Conservation (phyloP, 2,888 invertebrate species). For the Nesidiocoris tenuis region DNA sequence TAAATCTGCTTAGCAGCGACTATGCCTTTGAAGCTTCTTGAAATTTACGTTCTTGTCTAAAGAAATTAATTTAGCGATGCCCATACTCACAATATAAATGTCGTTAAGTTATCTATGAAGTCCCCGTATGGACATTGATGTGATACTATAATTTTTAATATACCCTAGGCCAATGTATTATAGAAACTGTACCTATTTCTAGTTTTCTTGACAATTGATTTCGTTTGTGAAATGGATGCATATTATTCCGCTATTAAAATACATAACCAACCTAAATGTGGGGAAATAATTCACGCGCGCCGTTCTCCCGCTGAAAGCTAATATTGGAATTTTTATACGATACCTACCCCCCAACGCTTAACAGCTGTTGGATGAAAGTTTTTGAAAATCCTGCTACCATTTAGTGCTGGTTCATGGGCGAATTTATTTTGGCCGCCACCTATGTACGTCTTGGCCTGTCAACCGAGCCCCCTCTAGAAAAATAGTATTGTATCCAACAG, state of each 20-base stretch:
- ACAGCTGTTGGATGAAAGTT: no score
- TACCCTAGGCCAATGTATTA: conserved; percentile 29
- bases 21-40: conserved; percentile 7
- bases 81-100: conserved; percentile 39
- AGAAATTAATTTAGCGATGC: conserved; percentile 30
- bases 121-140: conserved; percentile 41
- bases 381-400: no score
- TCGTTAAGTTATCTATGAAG: conserved; percentile 40
- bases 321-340: background rate
- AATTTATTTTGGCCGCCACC: no score
- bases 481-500: no score
- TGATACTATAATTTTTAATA: conserved; percentile 39
- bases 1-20: conserved; percentile 29
- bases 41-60: background rate
- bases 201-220: conserved; percentile 24
- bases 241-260: background rate
- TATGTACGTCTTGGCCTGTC: no score
- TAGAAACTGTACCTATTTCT: conserved; percentile 22
- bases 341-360: no score
- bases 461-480: no score
- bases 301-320: background rate
- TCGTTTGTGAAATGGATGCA: conserved; percentile 31
- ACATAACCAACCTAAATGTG: background rate
- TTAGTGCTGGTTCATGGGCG: no score
- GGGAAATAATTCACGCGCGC: no score